Evolutionary conservation across 2,797 vertebrate species (phyloP).

Genomic region (Pseudomugil tenellus): DNA sequence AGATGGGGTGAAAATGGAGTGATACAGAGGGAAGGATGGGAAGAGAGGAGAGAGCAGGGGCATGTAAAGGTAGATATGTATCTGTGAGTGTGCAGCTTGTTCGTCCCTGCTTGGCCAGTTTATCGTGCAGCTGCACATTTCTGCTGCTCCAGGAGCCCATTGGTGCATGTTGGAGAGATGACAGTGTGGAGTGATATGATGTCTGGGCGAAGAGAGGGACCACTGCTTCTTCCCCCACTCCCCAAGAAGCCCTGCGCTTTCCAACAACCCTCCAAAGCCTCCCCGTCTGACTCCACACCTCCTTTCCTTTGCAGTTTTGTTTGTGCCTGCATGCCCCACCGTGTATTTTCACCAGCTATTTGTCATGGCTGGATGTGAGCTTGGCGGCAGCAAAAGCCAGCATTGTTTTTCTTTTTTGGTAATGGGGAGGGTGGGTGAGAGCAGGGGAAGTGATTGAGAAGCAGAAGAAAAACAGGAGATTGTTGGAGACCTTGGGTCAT

Average conservation of each 20-base stretch:
- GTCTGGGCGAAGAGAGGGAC: constrained; percentile 7
- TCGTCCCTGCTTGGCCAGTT: constrained; percentile 35
- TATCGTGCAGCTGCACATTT: constrained; percentile 64
- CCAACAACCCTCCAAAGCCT: constrained; percentile 28
- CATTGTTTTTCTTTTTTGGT: constrained; percentile 52
- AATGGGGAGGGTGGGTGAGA: constrained; percentile 26
- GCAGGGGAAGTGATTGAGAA: constrained; percentile 8
- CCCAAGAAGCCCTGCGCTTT: constrained; percentile 13
- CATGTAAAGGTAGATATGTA: constrained; percentile 47
- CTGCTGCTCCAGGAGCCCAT: constrained; percentile 27
- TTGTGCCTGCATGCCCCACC: neutral
- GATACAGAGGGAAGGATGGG: neutral
- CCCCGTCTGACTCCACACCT: constrained; percentile 17
- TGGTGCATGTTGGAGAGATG: constrained; percentile 46
- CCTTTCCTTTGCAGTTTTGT: constrained; percentile 19
- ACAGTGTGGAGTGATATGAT: constrained; percentile 34
- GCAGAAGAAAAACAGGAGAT: constrained; percentile 30
- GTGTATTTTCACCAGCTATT: constrained; percentile 33
- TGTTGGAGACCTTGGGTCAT: constrained; percentile 39
- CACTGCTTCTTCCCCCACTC: neutral
- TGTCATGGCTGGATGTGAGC: constrained; percentile 63
- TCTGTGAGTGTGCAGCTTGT: constrained; percentile 31
- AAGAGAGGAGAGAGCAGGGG: neutral
- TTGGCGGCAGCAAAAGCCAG: constrained; percentile 55
- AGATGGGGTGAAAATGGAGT: neutral